Conservation (phyloP, 2,113 vertebrate genomes). For the Coryphaenoides rupestris region DNA sequence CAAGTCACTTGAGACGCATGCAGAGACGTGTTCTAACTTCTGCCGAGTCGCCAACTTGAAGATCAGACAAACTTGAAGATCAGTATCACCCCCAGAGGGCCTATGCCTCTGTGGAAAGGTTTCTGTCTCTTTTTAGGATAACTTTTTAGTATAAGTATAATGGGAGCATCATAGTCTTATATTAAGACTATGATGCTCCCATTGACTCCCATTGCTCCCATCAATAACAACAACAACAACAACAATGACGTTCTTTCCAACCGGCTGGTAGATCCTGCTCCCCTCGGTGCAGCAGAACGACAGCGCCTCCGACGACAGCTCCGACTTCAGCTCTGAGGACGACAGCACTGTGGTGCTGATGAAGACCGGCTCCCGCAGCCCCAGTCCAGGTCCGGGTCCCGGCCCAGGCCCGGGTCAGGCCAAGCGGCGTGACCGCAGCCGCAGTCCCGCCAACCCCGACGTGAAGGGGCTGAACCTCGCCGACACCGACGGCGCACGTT, state of each 20-base stretch:
- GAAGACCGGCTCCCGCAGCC: conserved; percentile 83
- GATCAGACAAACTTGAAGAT: no score
- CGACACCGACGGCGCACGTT: conserved; percentile 29
- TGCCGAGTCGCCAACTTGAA: no score
- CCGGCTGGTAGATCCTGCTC: conserved; percentile 79
- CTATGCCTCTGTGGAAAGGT: no score
- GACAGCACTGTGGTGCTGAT: conserved; percentile 83
- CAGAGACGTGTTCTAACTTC: no score
- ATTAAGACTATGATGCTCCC: no score
- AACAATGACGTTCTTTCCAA: not conserved
- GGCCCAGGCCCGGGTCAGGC: conserved; percentile 75
- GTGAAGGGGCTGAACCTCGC: conserved; percentile 57
- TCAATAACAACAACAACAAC: not conserved
- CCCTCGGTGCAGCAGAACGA: conserved; percentile 71
- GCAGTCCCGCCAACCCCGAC: conserved; percentile 37
- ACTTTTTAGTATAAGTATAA: no score
- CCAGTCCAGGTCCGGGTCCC: conserved; percentile 81
- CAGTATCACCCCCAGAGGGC: no score
- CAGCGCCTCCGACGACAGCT: conserved; percentile 86
- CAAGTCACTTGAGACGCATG: no score
- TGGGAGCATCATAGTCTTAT: no score
- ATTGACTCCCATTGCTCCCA: not conserved
- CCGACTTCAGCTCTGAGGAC: conserved; percentile 82
- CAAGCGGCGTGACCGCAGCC: conserved; percentile 54
- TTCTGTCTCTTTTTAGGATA: no score